These are phyloP conservation scores for Holotrichia oblita DNA, from an alignment of 1,140 invertebrate species.

Conservation along the genomic window DNA sequence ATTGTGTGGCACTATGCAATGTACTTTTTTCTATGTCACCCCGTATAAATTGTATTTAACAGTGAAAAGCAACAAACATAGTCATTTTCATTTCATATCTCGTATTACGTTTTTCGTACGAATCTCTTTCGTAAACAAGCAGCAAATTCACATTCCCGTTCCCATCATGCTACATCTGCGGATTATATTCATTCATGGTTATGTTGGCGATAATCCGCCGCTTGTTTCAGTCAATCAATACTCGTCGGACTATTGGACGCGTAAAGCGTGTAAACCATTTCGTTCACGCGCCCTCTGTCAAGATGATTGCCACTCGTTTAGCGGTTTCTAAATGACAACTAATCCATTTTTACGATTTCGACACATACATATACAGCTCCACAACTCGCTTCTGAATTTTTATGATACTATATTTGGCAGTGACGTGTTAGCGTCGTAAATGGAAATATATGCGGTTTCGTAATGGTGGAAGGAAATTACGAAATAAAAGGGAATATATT, in stretches of 20 bases:
- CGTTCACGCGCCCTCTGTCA: background rate
- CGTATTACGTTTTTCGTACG: too few species aligned
- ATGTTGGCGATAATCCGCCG: background rate
- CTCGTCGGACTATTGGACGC: background rate
- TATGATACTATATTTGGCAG: background rate
- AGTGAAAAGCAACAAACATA: too few species aligned
- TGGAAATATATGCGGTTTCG: too few species aligned
- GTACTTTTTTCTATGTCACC: too few species aligned
- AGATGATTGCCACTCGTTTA: slow-evolving; percentile 2
- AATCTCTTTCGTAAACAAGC: too few species aligned
- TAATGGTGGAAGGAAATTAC: too few species aligned
- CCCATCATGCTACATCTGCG: background rate
- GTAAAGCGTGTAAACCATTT: too few species aligned
- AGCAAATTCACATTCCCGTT: background rate
- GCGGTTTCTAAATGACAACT: background rate
- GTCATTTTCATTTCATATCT: too few species aligned
- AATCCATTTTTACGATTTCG: background rate
- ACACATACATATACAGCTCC: background rate
- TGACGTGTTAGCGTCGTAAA: background rate
- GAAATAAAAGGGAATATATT: too few species aligned
- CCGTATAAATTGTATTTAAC: too few species aligned
- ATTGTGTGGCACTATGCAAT: too few species aligned
- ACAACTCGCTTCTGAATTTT: background rate
- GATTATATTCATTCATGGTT: background rate
- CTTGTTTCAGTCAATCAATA: background rate